A percentile compares a stretch with the other conserved stretches of the same genome.
phyloP scores from a whole-genome alignment of 1,140 invertebrate species.

The Camponotus pennsylvanicus region DNA sequence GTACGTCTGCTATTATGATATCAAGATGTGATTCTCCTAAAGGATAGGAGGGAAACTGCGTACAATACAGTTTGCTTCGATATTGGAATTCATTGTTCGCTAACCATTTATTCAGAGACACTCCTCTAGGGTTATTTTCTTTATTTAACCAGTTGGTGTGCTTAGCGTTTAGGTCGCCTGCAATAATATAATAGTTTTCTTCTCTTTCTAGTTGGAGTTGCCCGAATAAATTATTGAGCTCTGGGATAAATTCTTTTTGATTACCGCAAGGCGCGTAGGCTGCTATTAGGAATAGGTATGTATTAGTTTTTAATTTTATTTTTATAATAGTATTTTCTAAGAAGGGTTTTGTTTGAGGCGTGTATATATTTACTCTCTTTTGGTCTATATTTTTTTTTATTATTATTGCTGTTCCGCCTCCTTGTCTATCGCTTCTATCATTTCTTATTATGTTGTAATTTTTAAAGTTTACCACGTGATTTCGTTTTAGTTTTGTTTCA shows the following conservation, averaged over 20 bases:
- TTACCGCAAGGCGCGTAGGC: conserved; percentile 6
- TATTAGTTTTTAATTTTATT: conserved; percentile 28
- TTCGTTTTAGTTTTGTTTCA: conserved; percentile 65
- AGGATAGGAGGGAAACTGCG: not conserved
- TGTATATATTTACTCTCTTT: not conserved
- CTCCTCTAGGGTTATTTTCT: not conserved
- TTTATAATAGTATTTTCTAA: conserved; percentile 57
- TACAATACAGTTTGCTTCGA: not conserved
- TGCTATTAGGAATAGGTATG: conserved; percentile 50
- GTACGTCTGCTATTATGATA: not conserved
- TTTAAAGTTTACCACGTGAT: conserved; percentile 54
- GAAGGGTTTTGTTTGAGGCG: not conserved
- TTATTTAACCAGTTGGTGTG: not conserved
- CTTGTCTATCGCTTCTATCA: conserved; percentile 57
- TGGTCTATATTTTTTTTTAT: conserved; percentile 57
- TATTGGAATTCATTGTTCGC: not conserved
- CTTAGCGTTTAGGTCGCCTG: conserved; percentile 29
- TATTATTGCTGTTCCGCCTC: conserved; percentile 66
- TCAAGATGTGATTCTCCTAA: not conserved
- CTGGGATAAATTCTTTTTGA: conserved; percentile 33
- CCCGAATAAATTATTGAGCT: not conserved
- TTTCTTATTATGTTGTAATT: conserved; percentile 63
- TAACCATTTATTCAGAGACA: too few species aligned
- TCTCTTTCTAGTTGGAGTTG: conserved; percentile 23
- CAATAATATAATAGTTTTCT: conserved; percentile 42